Base-by-base conservation (phyloP, 2,888 invertebrate genomes). In the Noctua comes region DNA sequence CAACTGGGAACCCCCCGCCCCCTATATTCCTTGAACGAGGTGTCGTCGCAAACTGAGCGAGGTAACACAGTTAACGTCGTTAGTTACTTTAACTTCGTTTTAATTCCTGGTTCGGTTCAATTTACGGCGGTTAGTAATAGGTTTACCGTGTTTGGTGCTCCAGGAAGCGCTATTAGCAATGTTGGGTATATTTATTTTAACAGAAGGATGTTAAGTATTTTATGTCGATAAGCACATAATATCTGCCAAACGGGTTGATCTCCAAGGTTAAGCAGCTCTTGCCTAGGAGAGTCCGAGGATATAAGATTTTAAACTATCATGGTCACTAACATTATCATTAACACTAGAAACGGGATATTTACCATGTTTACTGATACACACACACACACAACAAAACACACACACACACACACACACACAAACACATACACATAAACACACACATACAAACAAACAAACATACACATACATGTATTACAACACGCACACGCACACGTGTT, bases 51-150 rank as follows among this genome's bases (percentile, higher is more conserved):
- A 86, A 84, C 84, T 83, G 83, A 83, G 72, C 86, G 86, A 83
- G 75, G 73, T 77, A 83, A 82, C 71, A 72, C 83, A 66, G 72
- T 84, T 84, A 76, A 71, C 36, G 76, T 57, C 27, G 72, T 84
- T 86, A 86, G 64, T 76, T 83, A 84, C 83, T 86, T 83, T 83
- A 84, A 86, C 83, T 79, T 83, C 70, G 62, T 83, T 86, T 84
- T 84, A 84, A 84, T 79, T 86, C n/a, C 79, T 83, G 84, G 86
- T 86, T 76, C 59, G 64, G 84, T 84, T 79, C 83, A 86, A 59
- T 84, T 84, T 79, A 76, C 76, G 31, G 68, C 71, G 83, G 86
- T 79, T 54, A 27, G 64, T 79, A 84, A 84, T 83, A 65, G 79
- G 31, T 86, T 84, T 79, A 83, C 76, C 76, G 72, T 86, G 84